Evolutionary conservation across 37 sponge, comb jelly and placozoan species (phyloP).

Genomic region (Agelas oroides): DNA sequence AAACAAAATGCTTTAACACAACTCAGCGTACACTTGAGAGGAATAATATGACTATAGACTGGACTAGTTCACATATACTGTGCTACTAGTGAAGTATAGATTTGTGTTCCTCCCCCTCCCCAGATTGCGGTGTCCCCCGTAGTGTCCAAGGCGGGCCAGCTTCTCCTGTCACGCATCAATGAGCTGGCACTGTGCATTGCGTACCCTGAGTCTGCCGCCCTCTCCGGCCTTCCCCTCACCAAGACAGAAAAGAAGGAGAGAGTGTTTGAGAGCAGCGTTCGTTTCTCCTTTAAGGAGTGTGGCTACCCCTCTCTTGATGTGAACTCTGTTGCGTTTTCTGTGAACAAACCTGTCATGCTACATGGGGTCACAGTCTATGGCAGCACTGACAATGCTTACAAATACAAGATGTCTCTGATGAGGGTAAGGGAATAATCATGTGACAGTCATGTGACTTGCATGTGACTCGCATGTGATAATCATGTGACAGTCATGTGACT

Average conservation of each 20-base stretch:
- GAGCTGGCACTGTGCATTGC: conserved; percentile 79
- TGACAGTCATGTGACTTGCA: neutral
- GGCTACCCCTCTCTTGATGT: conserved; percentile 48
- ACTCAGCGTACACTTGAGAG: neutral
- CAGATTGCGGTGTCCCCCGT: conserved; percentile 49
- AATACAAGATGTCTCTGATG: conserved; percentile 46
- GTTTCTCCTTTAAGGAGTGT: conserved; percentile 49
- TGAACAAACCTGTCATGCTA: conserved; percentile 69
- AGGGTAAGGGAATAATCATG: conserved; percentile 32
- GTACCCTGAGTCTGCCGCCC: conserved; percentile 61
- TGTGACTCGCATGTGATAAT: neutral
- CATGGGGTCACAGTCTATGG: conserved; percentile 66
- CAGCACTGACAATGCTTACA: conserved; percentile 31
- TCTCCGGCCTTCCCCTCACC: conserved; percentile 46
- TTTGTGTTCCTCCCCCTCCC: neutral
- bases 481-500: neutral
- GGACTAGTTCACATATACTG: too few species aligned
- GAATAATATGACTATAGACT: conserved; percentile 6
- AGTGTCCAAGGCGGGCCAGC: conserved; percentile 57
- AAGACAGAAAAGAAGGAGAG: conserved; percentile 52
- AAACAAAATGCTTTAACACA: conserved; percentile 1
- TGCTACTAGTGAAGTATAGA: too few species aligned
- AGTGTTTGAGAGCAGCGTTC: conserved; percentile 30
- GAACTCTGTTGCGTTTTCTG: conserved; percentile 63
- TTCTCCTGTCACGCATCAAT: conserved; percentile 76